Evolutionary conservation across 2,888 invertebrate genomes (phyloP), one percentile per base, ranked within the genome.

Genomic region (Plagodis dolabraria): DNA sequence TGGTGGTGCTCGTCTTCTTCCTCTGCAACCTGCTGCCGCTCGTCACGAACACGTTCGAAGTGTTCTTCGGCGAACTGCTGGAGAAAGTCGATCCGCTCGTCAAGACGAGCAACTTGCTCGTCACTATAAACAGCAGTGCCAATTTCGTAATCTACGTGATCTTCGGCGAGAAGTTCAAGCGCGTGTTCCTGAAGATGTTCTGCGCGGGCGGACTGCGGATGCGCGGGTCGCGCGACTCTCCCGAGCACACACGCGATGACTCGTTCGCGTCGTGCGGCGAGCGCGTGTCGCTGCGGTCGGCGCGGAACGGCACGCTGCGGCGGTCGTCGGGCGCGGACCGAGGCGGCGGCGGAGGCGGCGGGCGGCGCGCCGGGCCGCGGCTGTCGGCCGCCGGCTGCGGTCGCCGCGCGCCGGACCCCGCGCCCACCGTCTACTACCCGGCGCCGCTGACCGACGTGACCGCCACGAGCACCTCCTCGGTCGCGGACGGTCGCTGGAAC

Each of bases 131-230:
- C 93, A 98, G 98, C 79, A 98, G 98, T 80, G 97, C 99, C 65
- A 99, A 99, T 91, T 99, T 99, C 86, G 95, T 99, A 68, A 98
- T 99, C 75, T 99, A 99, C 92, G 98, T 99, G 69, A 98, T 98
- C 69, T 99, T 99, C 85, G 99, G 99, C 0, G 98, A 99, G 84
- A 99, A 99, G 85, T 99, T 99, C 92, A 97, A 98, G 82, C 94
- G 97, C 64, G 95, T 98, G 68, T 97, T 98, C 85, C 89, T 97
- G 70, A 93, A 96, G 85, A 94, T 96, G 86, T 96, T 96, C 92
- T 96, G 96, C 87, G 95, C 95, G 72, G 89, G 94, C 47, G 89
- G 91, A 11, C 83, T 93, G 69, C 92, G 94, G 58, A 94, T 95
- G 94, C 70, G 79, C 46, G 68, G 73, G 40, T 64, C 72, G 94